phyloP scores from a whole-genome alignment of 2,888 invertebrate genomes.

The Malthinus flaveolus region DNA sequence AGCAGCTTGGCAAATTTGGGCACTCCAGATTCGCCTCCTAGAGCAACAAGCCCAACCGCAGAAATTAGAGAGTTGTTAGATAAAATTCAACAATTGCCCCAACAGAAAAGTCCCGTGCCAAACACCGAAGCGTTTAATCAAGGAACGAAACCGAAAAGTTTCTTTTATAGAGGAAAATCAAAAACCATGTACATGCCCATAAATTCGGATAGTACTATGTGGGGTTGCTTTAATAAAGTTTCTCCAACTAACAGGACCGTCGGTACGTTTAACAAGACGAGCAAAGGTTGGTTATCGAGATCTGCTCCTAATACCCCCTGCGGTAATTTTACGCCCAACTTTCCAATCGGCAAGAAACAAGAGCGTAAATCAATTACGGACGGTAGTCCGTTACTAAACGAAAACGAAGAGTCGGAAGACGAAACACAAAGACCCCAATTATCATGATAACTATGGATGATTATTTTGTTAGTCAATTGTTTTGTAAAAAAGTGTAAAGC shows the following conservation, averaged over 20 bases:
- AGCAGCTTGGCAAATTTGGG: conserved; percentile 70
- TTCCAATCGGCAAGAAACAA: conserved; percentile 56
- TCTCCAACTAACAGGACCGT: conserved; percentile 29
- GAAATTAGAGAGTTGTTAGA: conserved; percentile 74
- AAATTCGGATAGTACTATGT: conserved; percentile 44
- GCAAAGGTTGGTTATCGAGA: conserved; percentile 66
- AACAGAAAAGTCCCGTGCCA: conserved; percentile 51
- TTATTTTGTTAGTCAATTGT: conserved; percentile 16
- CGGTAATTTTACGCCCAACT: conserved; percentile 67
- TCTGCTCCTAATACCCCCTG: conserved; percentile 83
- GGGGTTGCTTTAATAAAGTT: conserved; percentile 34
- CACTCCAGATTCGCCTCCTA: conserved; percentile 75
- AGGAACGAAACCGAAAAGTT: conserved; percentile 42
- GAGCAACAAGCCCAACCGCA: conserved; percentile 80
- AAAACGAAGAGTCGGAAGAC: conserved; percentile 58
- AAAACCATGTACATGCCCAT: conserved; percentile 74
- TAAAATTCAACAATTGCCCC: conserved; percentile 70
- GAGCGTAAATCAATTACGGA: conserved; percentile 60
- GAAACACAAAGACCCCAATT: conserved; percentile 35
- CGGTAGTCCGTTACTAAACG: conserved; percentile 65
- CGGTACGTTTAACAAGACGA: conserved; percentile 16
- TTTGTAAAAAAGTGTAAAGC: too few relatives aligned
- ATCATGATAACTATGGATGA: conserved; percentile 18
- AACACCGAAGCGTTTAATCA: conserved; percentile 55
- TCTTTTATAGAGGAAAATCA: conserved; percentile 61